Evolutionary conservation across 2,797 vertebrate species (phyloP), one percentile per base, ranked within the genome.

Genomic region (Paramormyrops hopkinsi): DNA sequence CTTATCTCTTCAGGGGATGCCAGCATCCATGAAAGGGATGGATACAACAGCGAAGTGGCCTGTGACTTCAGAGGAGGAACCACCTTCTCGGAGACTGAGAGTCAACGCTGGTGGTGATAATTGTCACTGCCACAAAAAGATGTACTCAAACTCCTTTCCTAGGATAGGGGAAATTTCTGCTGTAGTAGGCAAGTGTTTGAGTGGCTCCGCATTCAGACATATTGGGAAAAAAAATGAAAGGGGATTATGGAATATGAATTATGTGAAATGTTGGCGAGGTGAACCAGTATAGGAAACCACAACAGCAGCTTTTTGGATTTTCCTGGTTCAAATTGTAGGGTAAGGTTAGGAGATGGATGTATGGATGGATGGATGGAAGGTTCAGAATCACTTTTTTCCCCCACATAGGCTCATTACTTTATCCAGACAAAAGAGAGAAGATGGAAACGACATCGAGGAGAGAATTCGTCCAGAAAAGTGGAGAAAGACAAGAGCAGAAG

Each of bases 401-500:
- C 46, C 12, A 22, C 14, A n/a, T 76, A 96, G 94, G 95, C 41
- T 91, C 93, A 76, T 90, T 95, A 50, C 94, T 95, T 82, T 95
- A 94, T 89, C 95, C 94, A 0, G 95, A 94, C 91, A 92, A 94
- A 91, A 94, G 88, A 22, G 88, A 93, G 84, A 94, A 92, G 85
- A 94, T 96, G 94, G 93, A 94, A 91, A 95, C 94, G 4, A 96
- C 94, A 9, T 95, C 93, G 79, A 93, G 86, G 25, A 92, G 92
- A 69, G 95, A 95, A 51, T 94, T 95, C 90, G 87, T 91, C 76
- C 93, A 93, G 51, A 89, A 94, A 91, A 79, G 73, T 89, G 14
- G 12, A 69, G n/a, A 86, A 88, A 90, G 90, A 59, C 84, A 79
- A 76, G 89, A 93, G 50, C 87, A 90, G 91, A 91, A 88, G 88